Percentiles rank a stretch among this genome's conserved stretches.
These are phyloP conservation scores for Vespertilio murinus DNA, from an alignment of 2,797 vertebrate species.

Conservation along the genomic window DNA sequence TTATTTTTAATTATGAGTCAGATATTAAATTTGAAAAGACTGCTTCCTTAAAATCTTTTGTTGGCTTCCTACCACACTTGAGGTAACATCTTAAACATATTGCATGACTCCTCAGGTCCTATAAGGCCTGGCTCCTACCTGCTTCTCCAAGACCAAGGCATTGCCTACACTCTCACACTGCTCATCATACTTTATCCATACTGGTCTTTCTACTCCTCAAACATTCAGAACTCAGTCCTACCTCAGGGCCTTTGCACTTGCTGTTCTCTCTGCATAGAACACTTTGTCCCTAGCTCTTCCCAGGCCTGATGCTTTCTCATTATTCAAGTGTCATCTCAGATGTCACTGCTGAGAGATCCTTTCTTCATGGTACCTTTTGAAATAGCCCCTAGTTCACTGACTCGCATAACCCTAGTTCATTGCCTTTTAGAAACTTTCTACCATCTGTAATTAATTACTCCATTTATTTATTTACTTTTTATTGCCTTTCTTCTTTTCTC, in stretches of 20 bases:
- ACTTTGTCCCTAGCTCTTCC: not conserved
- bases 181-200: not conserved
- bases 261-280: not conserved
- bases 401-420: not conserved
- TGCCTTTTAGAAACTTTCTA: not conserved
- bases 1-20: not conserved
- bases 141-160: not conserved
- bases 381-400: not conserved
- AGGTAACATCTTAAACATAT: not conserved
- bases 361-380: not conserved
- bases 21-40: not conserved
- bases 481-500: not conserved
- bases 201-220: not conserved
- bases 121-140: not conserved
- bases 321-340: not conserved
- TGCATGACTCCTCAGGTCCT: not conserved
- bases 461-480: conserved; percentile 12
- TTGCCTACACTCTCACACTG: not conserved
- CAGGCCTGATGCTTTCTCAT: not conserved
- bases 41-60: not conserved
- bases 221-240: not conserved
- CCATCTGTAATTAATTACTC: not conserved
- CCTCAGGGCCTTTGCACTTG: not conserved
- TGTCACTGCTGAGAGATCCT: not conserved
- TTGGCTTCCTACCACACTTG: not conserved